Evolutionary conservation across 2,113 vertebrate genomes (phyloP), one percentile per base, ranked within the genome.

Genomic region (Gavialis gangeticus): DNA sequence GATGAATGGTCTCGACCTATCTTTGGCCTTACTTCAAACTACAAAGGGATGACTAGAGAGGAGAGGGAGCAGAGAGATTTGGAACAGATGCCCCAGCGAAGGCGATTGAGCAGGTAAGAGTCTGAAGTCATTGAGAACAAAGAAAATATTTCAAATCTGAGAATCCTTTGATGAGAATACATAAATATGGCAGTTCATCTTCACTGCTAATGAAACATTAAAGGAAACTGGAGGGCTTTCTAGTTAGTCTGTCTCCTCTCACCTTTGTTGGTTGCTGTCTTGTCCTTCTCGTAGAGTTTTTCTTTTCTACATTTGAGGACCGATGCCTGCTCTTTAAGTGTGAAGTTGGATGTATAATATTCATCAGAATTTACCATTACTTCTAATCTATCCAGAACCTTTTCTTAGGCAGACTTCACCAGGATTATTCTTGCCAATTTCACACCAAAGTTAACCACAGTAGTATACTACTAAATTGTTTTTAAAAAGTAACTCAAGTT

Each of bases 1-100:
- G 99, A 99, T 92, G 99, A 99, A 89, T 99, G 99, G 99, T 99
- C 99, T 10, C 97, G 99, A 82, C 99, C 99, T 12, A 99, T 99
- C 96, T 99, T 99, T 60, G 99, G 99, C 73, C 96, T 99, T 92
- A 99, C 99, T 17, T 99, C 99, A 28, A 99, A 99, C 97, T 99
- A 99, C 91, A 99, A 99, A 94, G 99, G 99, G 56, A 99, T 99
- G 99, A 99, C 99, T 17, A 98, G 99, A 88, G 99, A 99, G 94
- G 99, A 99, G 96, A 97, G 99, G 19, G 99, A 99, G 73, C 99
- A 99, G 97, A 98, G 99, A 94, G 99, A 99, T 82, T 97, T 99
- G 89, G 99, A 99, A 89, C 99, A 99, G 97, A 99, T 99, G 99
- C 99, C 99, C 92, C 99, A 99, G 14, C 98, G 99, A 76, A 98